Evolutionary conservation across 2,888 invertebrate genomes (phyloP).

Genomic region (Lymantria monacha): DNA sequence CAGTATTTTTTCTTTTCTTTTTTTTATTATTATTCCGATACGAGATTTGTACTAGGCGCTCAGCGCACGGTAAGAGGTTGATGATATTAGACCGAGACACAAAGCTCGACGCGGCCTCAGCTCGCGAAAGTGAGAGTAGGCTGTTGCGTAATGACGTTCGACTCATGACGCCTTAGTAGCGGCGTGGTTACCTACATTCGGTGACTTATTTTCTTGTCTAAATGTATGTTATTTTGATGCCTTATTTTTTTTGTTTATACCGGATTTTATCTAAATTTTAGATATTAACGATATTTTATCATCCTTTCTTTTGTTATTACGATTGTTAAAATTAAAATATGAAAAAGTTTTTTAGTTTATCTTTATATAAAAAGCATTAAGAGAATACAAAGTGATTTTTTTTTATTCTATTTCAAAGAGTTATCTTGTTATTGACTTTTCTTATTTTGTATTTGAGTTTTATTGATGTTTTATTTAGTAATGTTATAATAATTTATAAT

Average conservation of each 20-base stretch:
- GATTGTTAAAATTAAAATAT: not conserved
- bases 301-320: not conserved
- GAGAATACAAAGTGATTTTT: not conserved
- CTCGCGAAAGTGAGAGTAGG: constrained; percentile 79
- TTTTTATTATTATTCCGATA: constrained; percentile 31
- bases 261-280: not conserved
- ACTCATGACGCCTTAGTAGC: constrained; percentile 64
- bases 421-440: too few species aligned
- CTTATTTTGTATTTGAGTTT: too few species aligned
- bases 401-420: too few species aligned
- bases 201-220: constrained; percentile 30
- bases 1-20: not conserved
- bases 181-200: constrained; percentile 43
- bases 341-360: not conserved
- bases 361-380: not conserved
- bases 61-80: constrained; percentile 51
- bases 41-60: constrained; percentile 48
- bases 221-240: constrained; percentile 19
- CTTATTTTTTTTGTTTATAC: constrained; percentile 6
- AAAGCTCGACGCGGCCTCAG: constrained; percentile 57
- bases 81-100: constrained; percentile 52
- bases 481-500: too few species aligned
- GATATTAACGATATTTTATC: not conserved
- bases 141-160: constrained; percentile 65
- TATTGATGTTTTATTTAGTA: too few species aligned